Evolutionary conservation across 2,113 vertebrate species (phyloP).

Genomic region (Hippopotamus amphibius): DNA sequence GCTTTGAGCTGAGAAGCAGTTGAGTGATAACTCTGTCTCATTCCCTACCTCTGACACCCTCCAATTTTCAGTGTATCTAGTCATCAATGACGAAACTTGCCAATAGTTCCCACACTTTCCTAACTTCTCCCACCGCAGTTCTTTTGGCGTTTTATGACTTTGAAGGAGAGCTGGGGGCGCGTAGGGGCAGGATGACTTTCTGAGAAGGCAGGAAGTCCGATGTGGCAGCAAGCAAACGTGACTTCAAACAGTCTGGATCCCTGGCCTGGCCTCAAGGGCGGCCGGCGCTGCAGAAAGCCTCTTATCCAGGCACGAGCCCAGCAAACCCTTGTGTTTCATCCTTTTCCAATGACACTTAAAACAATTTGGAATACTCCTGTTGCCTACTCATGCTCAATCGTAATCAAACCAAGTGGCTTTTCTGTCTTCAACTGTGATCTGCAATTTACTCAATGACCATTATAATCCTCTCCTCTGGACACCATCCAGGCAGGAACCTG

Average conservation of each 20-base stretch:
- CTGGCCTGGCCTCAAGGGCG: background rate
- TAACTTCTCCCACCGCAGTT: background rate
- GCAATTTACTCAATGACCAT: background rate
- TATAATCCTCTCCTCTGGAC: background rate
- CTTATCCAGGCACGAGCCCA: background rate
- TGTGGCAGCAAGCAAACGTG: background rate
- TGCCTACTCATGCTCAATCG: background rate
- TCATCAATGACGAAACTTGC: background rate
- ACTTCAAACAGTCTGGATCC: background rate
- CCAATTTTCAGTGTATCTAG: background rate
- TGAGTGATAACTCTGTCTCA: background rate
- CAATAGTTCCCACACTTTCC: background rate
- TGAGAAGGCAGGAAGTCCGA: background rate
- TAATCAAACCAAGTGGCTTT: conserved; percentile 33
- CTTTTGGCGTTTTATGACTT: background rate
- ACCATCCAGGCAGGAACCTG: background rate
- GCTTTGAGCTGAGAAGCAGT: background rate
- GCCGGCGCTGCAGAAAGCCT: background rate
- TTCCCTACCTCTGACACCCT: background rate
- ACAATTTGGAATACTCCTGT: background rate
- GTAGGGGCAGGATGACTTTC: background rate
- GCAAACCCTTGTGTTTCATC: background rate
- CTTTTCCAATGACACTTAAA: conserved; percentile 38
- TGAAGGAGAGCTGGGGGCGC: background rate
- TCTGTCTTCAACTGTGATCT: background rate